Conservation (phyloP, 2,113 vertebrate genomes). For the Hydrochoerus hydrochaeris region DNA sequence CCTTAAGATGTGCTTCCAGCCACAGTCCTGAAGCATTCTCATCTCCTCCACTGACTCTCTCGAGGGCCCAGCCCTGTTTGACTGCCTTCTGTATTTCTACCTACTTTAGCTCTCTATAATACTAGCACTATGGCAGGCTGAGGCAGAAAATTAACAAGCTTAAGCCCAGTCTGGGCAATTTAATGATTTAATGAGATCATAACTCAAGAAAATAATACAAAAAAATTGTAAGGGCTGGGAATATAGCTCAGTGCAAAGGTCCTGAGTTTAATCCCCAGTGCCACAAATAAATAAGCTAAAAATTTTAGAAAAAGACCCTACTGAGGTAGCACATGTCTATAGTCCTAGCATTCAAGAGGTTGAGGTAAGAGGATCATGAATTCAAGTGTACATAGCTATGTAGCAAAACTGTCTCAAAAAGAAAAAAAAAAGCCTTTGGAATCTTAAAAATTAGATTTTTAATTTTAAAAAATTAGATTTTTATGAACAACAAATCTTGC, state of each 20-base stretch:
- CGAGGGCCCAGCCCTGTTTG: not conserved
- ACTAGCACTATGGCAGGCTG: not conserved
- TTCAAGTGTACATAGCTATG: not conserved
- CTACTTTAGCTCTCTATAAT: not conserved
- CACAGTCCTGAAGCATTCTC: not conserved
- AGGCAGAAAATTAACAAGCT: not conserved
- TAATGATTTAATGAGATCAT: too few relatives aligned
- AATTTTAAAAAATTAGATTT: not conserved
- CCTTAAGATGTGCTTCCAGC: not conserved
- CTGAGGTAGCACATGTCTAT: not conserved
- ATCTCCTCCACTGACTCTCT: not conserved
- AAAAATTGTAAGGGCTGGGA: not conserved
- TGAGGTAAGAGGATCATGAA: not conserved
- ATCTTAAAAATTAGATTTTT: not conserved
- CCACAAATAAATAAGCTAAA: not conserved
- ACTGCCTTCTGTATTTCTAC: not conserved
- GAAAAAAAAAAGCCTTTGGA: not conserved
- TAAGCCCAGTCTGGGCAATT: not conserved
- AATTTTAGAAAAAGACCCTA: not conserved
- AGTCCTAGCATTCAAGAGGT: not conserved
- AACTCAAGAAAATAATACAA: not conserved
- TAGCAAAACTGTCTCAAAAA: not conserved
- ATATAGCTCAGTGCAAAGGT: not conserved
- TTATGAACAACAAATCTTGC: slow-evolving; percentile 34
- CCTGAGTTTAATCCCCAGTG: too few relatives aligned